phyloP scores from a whole-genome alignment of 1,140 invertebrate genomes.

The Drosophila neocordata region DNA sequence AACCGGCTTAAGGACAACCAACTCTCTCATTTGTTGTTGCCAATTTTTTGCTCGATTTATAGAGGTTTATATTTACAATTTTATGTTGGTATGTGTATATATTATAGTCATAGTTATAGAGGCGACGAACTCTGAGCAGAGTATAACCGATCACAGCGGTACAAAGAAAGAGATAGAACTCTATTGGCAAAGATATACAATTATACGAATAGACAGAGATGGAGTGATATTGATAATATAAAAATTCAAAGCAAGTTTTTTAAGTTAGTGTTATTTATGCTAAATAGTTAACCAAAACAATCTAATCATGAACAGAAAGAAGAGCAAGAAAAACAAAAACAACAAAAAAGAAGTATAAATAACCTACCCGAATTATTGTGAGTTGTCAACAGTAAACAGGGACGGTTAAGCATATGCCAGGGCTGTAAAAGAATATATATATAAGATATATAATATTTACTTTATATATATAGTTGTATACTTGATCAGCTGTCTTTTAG shows the following conservation, averaged over 20 bases:
- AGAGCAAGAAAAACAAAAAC: constrained; percentile 19
- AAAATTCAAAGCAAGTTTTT: constrained; percentile 75
- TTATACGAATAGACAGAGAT: constrained; percentile 15
- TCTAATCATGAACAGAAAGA: constrained; percentile 16
- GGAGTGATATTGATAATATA: constrained; percentile 42
- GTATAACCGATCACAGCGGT: constrained; percentile 20
- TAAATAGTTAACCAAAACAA: constrained; percentile 28
- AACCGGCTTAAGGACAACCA: constrained; percentile 72
- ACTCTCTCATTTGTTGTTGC: constrained; percentile 44
- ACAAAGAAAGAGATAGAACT: constrained; percentile 25
- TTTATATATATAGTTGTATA: no score
- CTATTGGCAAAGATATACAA: no score
- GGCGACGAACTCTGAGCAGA: constrained; percentile 57
- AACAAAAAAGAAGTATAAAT: constrained; percentile 26
- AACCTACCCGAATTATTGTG: constrained; percentile 9
- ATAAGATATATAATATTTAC: no score
- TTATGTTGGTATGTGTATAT: not conserved
- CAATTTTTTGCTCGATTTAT: constrained; percentile 43
- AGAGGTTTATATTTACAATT: not conserved
- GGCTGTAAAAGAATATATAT: no score
- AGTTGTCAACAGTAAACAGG: not conserved
- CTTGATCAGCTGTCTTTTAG: no score
- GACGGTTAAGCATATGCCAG: not conserved
- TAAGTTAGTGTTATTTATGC: constrained; percentile 78
- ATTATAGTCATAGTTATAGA: constrained; percentile 18